Evolutionary conservation across 1,140 invertebrate genomes (phyloP).

Genomic region (Aphelinus atriplicis): DNA sequence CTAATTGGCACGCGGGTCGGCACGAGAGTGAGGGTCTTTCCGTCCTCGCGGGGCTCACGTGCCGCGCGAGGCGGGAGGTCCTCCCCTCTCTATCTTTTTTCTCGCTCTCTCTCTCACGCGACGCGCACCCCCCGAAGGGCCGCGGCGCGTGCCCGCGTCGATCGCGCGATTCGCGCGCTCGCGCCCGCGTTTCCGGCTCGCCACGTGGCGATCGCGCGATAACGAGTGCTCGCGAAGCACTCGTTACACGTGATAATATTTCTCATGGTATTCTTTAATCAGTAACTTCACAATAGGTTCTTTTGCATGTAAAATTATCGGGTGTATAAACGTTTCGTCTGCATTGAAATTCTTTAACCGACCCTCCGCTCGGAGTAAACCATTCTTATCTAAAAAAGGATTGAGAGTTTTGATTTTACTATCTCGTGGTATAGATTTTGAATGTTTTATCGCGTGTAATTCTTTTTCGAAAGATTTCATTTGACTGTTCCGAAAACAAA

Average conservation of each 20-base stretch:
- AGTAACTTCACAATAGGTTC: not conserved
- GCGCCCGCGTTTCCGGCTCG: no score
- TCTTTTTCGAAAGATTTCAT: not conserved
- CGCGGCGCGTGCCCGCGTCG: no score
- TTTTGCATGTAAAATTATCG: constrained; percentile 3
- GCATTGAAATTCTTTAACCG: not conserved
- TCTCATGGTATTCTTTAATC: constrained; percentile 3
- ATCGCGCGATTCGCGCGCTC: no score
- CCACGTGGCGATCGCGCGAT: no score
- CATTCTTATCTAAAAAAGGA: not conserved
- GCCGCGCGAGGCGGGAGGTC: no score
- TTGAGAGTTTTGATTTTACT: not conserved
- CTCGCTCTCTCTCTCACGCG: no score
- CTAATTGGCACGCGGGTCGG: no score
- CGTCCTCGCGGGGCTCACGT: no score
- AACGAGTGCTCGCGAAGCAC: no score
- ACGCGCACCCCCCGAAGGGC: no score
- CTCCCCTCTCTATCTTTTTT: no score
- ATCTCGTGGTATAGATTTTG: not conserved
- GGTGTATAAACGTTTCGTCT: not conserved
- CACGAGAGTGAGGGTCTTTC: no score
- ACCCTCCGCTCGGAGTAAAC: not conserved
- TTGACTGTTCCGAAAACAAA: not conserved
- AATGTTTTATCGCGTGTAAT: not conserved
- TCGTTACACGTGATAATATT: constrained; percentile 8